A percentile compares a stretch with the other conserved stretches of the same genome.
Conservation (phyloP, 1,140 invertebrate species). For the Nylanderia fulva region DNA sequence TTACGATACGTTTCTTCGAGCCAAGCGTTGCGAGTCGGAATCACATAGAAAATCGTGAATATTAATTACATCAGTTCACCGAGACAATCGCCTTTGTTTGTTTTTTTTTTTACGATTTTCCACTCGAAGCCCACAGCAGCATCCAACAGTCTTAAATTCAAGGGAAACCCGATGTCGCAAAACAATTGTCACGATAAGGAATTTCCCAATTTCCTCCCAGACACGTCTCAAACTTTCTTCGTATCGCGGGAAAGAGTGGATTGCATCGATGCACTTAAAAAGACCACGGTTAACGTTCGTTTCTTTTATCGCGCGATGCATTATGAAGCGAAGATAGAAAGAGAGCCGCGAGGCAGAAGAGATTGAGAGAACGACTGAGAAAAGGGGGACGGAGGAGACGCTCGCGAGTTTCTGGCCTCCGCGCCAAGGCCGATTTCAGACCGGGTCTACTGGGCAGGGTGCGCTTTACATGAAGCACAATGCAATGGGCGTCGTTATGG, state of each 20-base stretch:
- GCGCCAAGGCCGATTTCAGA: constrained; percentile 67
- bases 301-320: constrained; percentile 71
- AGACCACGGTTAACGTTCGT: constrained; percentile 69
- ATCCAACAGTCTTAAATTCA: not conserved
- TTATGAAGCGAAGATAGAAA: constrained; percentile 67
- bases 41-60: not conserved
- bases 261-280: constrained; percentile 41
- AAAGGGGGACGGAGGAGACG: constrained; percentile 41
- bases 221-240: constrained; percentile 26
- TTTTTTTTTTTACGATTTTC: not conserved
- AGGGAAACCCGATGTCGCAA: constrained; percentile 1
- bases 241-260: not conserved
- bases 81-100: not conserved
- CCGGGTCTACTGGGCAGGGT: constrained; percentile 35
- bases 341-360: constrained; percentile 22
- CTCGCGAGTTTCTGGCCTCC: constrained; percentile 31
- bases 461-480: constrained; percentile 73
- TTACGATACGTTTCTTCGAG: constrained; percentile 14
- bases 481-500: constrained; percentile 77
- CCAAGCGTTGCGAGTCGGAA: not conserved
- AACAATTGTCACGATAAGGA: constrained; percentile 22
- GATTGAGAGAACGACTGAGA: not conserved
- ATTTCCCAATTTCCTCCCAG: constrained; percentile 27
- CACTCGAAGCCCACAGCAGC: not conserved
- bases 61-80: constrained; percentile 49